These are phyloP conservation scores for Cochlearius cochlearius DNA, from an alignment of 2,113 vertebrate genomes.

Conservation along the genomic window DNA sequence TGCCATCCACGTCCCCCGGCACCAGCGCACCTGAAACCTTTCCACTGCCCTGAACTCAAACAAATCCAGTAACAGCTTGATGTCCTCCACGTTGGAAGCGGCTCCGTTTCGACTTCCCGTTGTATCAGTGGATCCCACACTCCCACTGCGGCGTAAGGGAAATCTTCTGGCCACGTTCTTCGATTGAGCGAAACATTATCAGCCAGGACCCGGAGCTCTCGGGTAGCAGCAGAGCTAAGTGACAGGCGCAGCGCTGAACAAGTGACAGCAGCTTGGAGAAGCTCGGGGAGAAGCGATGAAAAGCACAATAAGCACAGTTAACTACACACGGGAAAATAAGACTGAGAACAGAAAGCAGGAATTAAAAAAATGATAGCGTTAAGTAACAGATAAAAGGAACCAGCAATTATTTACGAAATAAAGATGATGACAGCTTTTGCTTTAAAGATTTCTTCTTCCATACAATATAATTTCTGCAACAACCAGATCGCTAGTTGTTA, in stretches of 20 bases:
- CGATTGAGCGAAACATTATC: conserved; percentile 8
- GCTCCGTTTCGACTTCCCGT: neutral
- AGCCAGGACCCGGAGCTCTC: neutral
- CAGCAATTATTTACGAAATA: conserved; percentile 55
- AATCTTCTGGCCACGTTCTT: neutral
- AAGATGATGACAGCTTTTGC: conserved; percentile 42
- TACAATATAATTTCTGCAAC: conserved; percentile 27
- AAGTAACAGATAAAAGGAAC: conserved; percentile 59
- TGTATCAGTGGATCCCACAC: neutral
- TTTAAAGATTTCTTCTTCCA: conserved; percentile 2
- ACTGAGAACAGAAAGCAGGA: conserved; percentile 46
- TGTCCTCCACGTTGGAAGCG: neutral
- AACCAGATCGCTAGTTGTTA: neutral
- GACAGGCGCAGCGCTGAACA: neutral
- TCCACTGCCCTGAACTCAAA: neutral
- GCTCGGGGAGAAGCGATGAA: conserved; percentile 8
- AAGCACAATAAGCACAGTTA: conserved; percentile 36
- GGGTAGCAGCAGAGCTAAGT: neutral
- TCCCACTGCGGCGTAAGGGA: neutral
- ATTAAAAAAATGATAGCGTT: conserved; percentile 64
- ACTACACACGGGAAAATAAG: neutral
- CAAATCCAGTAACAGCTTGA: neutral
- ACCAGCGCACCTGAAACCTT: neutral
- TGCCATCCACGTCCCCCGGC: neutral
- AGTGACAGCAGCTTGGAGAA: conserved; percentile 47